These are phyloP conservation scores for Oxyruncus cristatus DNA, from an alignment of 2,113 vertebrate species.

Conservation along the genomic window DNA sequence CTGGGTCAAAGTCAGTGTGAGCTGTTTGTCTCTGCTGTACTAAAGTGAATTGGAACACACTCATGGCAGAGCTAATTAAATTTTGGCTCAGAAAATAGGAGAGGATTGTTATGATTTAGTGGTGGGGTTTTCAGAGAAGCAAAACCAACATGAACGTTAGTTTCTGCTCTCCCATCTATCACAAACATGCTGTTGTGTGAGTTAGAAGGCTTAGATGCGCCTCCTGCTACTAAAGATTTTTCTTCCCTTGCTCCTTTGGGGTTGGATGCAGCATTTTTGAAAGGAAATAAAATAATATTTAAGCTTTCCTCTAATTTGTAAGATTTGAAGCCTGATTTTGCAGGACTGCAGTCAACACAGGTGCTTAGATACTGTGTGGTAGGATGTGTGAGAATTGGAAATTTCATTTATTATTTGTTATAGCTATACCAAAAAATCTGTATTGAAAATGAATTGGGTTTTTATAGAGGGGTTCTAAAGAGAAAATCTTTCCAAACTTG, in stretches of 20 bases:
- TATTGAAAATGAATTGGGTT: neutral
- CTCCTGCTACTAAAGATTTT: neutral
- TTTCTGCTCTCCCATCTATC: neutral
- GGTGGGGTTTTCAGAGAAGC: neutral
- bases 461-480: neutral
- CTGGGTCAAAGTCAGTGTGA: neutral
- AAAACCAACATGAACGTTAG: neutral
- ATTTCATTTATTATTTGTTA: neutral
- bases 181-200: neutral
- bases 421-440: neutral
- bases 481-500: neutral
- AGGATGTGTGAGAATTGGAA: neutral
- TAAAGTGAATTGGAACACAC: neutral
- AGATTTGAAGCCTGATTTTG: neutral
- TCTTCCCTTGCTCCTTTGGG: neutral
- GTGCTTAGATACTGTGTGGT: neutral
- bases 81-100: neutral
- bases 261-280: neutral
- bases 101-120: neutral
- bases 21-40: neutral
- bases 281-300: neutral
- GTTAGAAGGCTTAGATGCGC: neutral
- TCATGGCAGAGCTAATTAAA: neutral
- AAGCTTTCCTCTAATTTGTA: neutral
- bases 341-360: neutral